Base-by-base conservation (phyloP, 2,797 vertebrate genomes). In the Crax fasciolata region DNA sequence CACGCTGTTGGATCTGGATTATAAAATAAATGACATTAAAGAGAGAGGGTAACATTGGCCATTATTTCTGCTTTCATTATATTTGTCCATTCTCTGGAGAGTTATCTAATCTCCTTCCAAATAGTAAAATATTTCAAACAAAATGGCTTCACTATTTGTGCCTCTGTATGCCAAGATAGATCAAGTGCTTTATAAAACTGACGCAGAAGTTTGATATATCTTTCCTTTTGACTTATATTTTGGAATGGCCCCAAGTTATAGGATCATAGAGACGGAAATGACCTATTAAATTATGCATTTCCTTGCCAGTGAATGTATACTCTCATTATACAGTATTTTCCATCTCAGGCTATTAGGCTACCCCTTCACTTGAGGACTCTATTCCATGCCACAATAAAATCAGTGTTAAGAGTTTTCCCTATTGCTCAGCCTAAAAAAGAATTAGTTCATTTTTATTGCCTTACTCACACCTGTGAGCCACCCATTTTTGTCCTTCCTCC, bases 361-460 rank as follows among this genome's bases (percentile, higher is more conserved):
- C 63, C 18, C 81, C 13, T 52, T 92, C 63, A 85, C 87, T 97
- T 94, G 97, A 97, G 35, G 94, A 97, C 71, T 90, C 85, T 93
- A 84, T 97, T 97, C 91, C 82, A 75, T 63, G 96, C 87, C 83
- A 95, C 79, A 97, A 92, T 97, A 94, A 97, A 97, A 95, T 91
- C 93, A 67, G 72, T 87, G 94, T 93, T 97, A 96, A 90, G 96
- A 97, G 89, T 93, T 97, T 96, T 97, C 89, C 94, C 82, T 96
- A 65, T 80, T 96, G 94, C 91, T 95, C 86, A 95, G 90, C 84
- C 82, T 97, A 92, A 98, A 95, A 92, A 86, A 89, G 77, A 76
- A 74, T 96, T 95, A 96, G 67, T 93, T 96, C 70, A 85, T 78
- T 96, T 96, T 48, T 96, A 91, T 92, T 90, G 86, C 89, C 93